These are phyloP conservation scores for Semaprochilodus insignis DNA, from an alignment of 2,797 vertebrate species.

Conservation along the genomic window DNA sequence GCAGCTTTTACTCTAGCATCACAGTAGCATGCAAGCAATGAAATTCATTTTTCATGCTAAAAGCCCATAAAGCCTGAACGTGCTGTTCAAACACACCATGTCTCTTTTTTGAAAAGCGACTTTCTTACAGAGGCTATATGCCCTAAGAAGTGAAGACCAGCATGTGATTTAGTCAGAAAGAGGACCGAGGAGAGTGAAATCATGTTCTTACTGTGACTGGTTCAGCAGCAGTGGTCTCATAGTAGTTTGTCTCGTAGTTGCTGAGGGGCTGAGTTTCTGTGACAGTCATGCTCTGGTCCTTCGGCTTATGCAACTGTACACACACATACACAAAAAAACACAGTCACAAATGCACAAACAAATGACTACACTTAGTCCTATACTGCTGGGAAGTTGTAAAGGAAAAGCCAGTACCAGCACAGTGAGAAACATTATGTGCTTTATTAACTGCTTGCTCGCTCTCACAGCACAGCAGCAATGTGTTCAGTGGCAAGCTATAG, in stretches of 20 bases:
- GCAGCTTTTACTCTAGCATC: not conserved
- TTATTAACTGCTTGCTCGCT: too few species aligned
- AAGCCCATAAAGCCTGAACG: not conserved
- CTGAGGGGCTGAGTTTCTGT: constrained; percentile 74
- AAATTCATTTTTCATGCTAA: not conserved
- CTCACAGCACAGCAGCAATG: too few species aligned
- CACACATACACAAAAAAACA: constrained; percentile 9
- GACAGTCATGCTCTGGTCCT: constrained; percentile 63
- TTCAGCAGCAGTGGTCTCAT: constrained; percentile 75
- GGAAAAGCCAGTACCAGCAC: too few species aligned
- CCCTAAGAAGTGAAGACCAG: not conserved
- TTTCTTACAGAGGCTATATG: not conserved
- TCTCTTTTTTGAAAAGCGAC: not conserved
- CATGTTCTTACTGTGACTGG: constrained; percentile 74
- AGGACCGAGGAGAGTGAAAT: not conserved
- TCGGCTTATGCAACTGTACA: constrained; percentile 75
- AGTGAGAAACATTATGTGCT: too few species aligned
- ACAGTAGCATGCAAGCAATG: not conserved
- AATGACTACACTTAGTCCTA: not conserved
- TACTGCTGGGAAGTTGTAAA: too few species aligned
- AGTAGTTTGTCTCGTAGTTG: constrained; percentile 73
- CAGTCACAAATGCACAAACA: constrained; percentile 50
- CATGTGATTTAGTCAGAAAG: not conserved
- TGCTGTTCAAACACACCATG: not conserved
- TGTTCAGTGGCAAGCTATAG: too few species aligned